phyloP scores from a whole-genome alignment of 1,140 invertebrate genomes.

The Leptinotarsa texana region DNA sequence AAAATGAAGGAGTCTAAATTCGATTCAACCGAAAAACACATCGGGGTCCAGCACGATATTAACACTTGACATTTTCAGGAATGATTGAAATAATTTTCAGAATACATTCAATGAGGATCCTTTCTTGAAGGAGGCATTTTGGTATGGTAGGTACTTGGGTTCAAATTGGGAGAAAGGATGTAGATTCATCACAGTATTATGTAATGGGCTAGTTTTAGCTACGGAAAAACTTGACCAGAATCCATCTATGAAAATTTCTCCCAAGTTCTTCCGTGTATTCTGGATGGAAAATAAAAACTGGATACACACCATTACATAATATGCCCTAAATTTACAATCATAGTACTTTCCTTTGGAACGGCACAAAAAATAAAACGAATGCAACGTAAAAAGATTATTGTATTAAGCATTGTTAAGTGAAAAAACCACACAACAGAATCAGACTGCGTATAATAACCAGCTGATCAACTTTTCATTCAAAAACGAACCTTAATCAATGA shows the following conservation, averaged over 20 bases:
- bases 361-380: neutral
- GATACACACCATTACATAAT: neutral
- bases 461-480: neutral
- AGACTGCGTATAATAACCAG: neutral
- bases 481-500: no score
- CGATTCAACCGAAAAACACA: slow-evolving; percentile 19
- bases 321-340: neutral
- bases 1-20: slow-evolving; percentile 25
- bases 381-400: neutral
- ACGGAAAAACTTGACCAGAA: no score
- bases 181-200: neutral
- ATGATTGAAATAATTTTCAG: no score
- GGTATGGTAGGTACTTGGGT: neutral
- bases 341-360: neutral
- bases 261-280: no score
- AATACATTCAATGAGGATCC: neutral
- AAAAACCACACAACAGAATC: neutral
- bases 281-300: no score
- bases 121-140: neutral
- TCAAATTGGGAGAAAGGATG: slow-evolving; percentile 2
- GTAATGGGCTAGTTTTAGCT: no score
- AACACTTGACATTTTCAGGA: no score
- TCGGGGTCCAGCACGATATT: neutral
- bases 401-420: slow-evolving; percentile 5
- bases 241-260: no score